A percentile compares a stretch with the other conserved stretches of the same genome.
These are phyloP conservation scores for Danio choprae DNA, from an alignment of 2,797 vertebrate species.

Conservation along the genomic window DNA sequence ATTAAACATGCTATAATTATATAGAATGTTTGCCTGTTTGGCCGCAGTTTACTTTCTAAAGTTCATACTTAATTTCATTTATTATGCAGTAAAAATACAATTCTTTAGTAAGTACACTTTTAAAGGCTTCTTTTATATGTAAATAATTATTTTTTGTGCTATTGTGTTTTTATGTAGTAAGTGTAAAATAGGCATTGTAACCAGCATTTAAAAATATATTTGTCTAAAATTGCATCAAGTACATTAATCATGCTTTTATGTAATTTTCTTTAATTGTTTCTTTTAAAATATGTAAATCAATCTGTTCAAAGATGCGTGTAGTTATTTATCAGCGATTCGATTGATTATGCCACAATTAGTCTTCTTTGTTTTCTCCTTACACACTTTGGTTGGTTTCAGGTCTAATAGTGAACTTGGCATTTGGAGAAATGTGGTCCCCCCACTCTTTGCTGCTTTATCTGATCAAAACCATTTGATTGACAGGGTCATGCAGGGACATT, in stretches of 20 bases:
- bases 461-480: constrained; percentile 78
- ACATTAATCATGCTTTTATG: not conserved
- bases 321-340: not conserved
- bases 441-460: constrained; percentile 66
- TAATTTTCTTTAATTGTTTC: not conserved
- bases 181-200: not conserved
- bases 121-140: not conserved
- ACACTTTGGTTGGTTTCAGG: constrained; percentile 66
- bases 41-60: not conserved
- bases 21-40: not conserved
- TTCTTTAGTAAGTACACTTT: not conserved
- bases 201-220: not conserved
- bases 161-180: not conserved
- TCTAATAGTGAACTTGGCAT: constrained; percentile 84
- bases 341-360: constrained; percentile 9
- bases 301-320: not conserved
- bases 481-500: too few relatives aligned
- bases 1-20: not conserved
- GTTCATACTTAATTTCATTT: not conserved
- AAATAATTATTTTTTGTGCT: not conserved
- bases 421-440: constrained; percentile 67
- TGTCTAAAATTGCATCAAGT: not conserved
- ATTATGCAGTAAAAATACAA: not conserved
- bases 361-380: not conserved
- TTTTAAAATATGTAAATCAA: not conserved